Conservation (phyloP, 2,113 vertebrate genomes). For the Picathartes gymnocephalus region DNA sequence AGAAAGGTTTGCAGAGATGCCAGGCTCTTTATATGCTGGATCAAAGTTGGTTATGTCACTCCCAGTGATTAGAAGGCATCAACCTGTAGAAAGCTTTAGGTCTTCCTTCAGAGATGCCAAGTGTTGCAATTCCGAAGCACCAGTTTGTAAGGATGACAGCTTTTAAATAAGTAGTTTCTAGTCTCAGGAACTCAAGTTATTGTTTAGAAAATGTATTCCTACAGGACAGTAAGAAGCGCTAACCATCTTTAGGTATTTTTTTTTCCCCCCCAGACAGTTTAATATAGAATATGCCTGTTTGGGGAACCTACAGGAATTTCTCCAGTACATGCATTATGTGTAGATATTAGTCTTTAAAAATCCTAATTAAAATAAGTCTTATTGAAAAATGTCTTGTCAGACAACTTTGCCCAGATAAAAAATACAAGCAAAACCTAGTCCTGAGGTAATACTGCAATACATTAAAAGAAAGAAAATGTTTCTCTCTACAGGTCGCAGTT, state of each 20-base stretch:
- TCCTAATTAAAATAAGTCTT: background rate
- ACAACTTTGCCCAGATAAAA: background rate
- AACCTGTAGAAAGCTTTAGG: background rate
- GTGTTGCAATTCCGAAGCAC: background rate
- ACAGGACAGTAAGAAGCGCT: background rate
- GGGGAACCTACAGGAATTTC: background rate
- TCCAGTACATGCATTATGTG: background rate
- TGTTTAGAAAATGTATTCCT: background rate
- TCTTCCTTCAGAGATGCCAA: background rate
- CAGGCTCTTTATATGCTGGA: background rate
- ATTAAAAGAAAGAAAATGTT: background rate
- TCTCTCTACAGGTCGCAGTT: background rate
- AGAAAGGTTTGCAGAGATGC: background rate
- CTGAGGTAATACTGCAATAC: background rate
- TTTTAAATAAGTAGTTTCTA: background rate
- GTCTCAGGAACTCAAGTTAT: background rate
- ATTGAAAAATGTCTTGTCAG: background rate
- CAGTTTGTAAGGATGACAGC: background rate
- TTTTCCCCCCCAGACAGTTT: accelerated
- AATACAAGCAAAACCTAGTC: background rate
- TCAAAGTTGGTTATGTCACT: background rate
- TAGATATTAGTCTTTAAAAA: background rate
- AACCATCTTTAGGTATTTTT: background rate
- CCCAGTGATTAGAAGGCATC: background rate
- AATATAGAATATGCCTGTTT: background rate